Base-by-base conservation (phyloP, 2,797 vertebrate species). In the Aplochiton taeniatus region DNA sequence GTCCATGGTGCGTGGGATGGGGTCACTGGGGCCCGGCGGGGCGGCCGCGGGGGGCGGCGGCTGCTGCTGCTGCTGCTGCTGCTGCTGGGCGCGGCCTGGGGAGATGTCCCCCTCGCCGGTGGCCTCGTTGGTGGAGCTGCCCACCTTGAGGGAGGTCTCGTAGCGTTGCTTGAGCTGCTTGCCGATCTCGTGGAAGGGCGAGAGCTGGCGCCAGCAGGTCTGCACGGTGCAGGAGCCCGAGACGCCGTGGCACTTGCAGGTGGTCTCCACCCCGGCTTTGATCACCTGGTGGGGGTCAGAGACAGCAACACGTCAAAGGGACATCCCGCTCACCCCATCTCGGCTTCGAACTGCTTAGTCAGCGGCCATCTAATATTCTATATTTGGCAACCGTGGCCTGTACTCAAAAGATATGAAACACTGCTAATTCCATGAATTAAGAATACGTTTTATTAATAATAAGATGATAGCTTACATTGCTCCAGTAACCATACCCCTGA, bases 151-250 rank as follows among this genome's bases (percentile, higher is more conserved):
- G 0, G 97, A 96, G 0, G 92, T 94, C 90, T 99, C 98, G 0
- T 99, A 99, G 59, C 95, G 96, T 87, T 95, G 95, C 85, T 99
- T 99, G 77, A 99, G 91, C 87, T 95, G 93, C 84, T 96, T 98
- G 75, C 98, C 96, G 43, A 98, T 96, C 83, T 99, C 97, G 0
- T 98, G 96, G 92, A 99, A 99, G 11, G 98, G 98, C 4, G 93
- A 92, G 43, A 99, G 95, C 84, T 99, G 98, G 71, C 98, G 88
- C 98, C 98, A 99, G 87, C 98, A 99, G 0, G 98, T 99, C 83
- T 96, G 93, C 64, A 99, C 97, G 0, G 97, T 99, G 84, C 98
- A 99, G 19, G 98, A 99, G 17, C 98, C 98, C 0, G 98, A 99
- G 20, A 99, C 98, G 0, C 98, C 98, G 0, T 99, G 98, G 83